phyloP scores from a whole-genome alignment of 2,113 vertebrate genomes.

The Atractosteus spatula region DNA sequence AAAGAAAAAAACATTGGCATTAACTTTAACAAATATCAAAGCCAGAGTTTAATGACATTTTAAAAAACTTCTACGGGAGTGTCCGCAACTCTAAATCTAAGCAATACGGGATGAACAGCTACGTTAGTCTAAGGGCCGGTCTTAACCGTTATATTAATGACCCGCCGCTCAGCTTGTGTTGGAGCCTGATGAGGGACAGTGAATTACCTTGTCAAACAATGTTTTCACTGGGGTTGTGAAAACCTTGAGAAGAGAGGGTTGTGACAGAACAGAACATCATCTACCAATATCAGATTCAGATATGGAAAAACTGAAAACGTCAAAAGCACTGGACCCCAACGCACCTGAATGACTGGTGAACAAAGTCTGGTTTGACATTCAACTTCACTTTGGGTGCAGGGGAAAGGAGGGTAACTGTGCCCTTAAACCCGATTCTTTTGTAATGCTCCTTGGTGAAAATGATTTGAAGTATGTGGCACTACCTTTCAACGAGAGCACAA shows the following conservation, averaged over 20 bases:
- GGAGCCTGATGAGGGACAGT: conserved; percentile 1
- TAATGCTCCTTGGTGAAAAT: background rate
- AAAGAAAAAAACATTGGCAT: too few relatives aligned
- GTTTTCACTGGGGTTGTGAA: conserved; percentile 13
- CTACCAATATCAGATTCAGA: conserved; percentile 8
- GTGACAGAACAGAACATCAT: conserved; percentile 7
- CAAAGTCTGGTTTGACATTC: conserved; percentile 29
- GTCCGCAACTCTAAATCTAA: conserved; percentile 7
- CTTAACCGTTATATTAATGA: conserved; percentile 17
- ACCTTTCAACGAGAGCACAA: too few relatives aligned
- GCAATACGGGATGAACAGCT: conserved; percentile 20
- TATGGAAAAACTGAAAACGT: conserved; percentile 12
- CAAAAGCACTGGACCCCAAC: conserved; percentile 1
- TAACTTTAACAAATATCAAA: too few relatives aligned
- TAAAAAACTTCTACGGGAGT: background rate
- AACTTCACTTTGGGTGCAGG: conserved; percentile 11
- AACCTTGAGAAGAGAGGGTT: background rate
- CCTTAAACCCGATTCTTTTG: conserved; percentile 19
- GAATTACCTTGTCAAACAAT: conserved; percentile 5
- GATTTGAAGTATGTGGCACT: conserved; percentile 10
- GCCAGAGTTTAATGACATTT: background rate
- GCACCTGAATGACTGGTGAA: conserved; percentile 12
- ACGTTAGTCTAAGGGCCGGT: conserved; percentile 18
- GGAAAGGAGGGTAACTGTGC: conserved; percentile 10
- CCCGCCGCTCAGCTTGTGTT: conserved; percentile 11